Conservation (phyloP, 2,888 invertebrate species). For the Dynastes maya region DNA sequence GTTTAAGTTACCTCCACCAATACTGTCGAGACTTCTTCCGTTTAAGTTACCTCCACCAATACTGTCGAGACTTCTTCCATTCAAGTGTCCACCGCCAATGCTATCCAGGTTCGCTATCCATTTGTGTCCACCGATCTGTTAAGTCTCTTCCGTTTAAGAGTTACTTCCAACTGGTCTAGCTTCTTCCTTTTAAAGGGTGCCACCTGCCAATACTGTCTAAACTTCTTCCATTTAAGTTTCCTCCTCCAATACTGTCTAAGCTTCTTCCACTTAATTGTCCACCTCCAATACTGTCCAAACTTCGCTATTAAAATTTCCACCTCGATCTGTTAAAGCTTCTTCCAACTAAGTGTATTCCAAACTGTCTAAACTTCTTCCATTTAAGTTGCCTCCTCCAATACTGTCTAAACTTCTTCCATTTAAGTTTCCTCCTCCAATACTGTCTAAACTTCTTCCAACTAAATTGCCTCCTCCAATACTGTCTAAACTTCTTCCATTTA, state of each 20-base stretch:
- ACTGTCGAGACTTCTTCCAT: constrained; percentile 49
- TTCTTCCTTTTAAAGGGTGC: no score
- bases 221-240: constrained; percentile 52
- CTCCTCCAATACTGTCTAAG: constrained; percentile 56
- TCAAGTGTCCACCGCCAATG: constrained; percentile 47
- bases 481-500: constrained; percentile 39
- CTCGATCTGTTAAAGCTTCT: constrained; percentile 52
- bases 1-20: constrained; percentile 52
- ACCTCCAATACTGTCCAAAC: constrained; percentile 55
- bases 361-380: constrained; percentile 51
- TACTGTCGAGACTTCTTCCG: constrained; percentile 54
- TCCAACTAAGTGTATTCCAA: no score
- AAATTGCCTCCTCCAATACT: constrained; percentile 32
- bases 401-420: constrained; percentile 51
- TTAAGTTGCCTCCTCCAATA: constrained; percentile 54
- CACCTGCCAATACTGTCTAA: no score
- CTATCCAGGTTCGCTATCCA: no score
- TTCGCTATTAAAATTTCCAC: constrained; percentile 52
- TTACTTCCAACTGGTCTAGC: no score
- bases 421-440: constrained; percentile 48
- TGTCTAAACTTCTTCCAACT: constrained; percentile 38
- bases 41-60: constrained; percentile 51
- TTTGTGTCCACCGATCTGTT: no score
- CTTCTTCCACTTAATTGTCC: constrained; percentile 50
- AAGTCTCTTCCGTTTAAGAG: no score